Evolutionary conservation across 2,113 vertebrate genomes (phyloP).

Genomic region (Pontoporia blainvillei): DNA sequence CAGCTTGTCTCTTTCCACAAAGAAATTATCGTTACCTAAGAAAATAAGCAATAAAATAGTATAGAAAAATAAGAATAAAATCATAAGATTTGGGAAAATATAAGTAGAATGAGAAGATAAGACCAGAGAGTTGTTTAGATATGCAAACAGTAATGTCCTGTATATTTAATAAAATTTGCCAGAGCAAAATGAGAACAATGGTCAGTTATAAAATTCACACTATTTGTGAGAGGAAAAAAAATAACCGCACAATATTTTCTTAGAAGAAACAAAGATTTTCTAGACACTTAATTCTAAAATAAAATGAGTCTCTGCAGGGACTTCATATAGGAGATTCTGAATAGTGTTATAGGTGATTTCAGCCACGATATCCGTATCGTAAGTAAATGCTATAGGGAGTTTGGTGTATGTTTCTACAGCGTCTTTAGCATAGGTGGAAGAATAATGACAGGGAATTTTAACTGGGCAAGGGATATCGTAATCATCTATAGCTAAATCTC

Average conservation of each 20-base stretch:
- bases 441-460: neutral
- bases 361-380: neutral
- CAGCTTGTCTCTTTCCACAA: neutral
- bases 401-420: neutral
- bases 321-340: neutral
- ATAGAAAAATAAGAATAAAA: neutral
- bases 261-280: neutral
- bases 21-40: conserved; percentile 4
- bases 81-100: conserved; percentile 6
- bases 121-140: neutral
- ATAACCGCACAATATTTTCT: neutral
- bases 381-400: neutral
- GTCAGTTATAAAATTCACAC: neutral
- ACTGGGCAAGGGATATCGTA: neutral
- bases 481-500: neutral
- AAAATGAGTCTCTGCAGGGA: neutral
- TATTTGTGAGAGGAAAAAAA: neutral
- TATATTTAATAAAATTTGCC: neutral
- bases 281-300: neutral
- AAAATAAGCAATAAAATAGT: neutral
- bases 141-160: neutral
- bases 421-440: neutral
- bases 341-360: neutral
- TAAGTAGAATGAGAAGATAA: neutral
- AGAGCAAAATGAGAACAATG: neutral